phyloP scores from a whole-genome alignment of 1,140 invertebrate genomes.

The Drosophila kikkawai region DNA sequence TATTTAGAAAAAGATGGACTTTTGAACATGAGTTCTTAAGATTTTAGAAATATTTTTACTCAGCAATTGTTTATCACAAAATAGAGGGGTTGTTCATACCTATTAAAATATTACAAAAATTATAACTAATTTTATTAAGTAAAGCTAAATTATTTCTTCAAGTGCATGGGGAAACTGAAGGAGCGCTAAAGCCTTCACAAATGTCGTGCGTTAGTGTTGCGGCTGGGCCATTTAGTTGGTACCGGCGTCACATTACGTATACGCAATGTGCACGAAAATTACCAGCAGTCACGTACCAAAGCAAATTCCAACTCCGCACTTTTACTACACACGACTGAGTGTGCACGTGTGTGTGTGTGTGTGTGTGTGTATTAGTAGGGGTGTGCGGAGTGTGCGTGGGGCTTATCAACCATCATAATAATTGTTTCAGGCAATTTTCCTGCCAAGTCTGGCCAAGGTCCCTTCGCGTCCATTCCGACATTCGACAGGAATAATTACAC shows the following conservation, averaged over 20 bases:
- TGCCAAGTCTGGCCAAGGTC: constrained; percentile 35
- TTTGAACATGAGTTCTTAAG: too few relatives aligned
- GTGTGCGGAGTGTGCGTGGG: constrained; percentile 26
- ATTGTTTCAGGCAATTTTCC: constrained; percentile 52
- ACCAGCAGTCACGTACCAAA: constrained; percentile 44
- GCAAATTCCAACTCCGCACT: constrained; percentile 45
- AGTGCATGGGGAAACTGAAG: constrained; percentile 3
- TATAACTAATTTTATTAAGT: too few relatives aligned
- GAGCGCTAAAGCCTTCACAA: constrained; percentile 35
- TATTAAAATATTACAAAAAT: too few relatives aligned
- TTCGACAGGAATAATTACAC: constrained; percentile 55
- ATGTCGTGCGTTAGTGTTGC: constrained; percentile 43
- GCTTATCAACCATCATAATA: constrained; percentile 57
- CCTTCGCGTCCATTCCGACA: constrained; percentile 42
- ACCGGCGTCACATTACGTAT: constrained; percentile 54
- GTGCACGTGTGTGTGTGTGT: constrained; percentile 23
- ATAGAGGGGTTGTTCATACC: too few relatives aligned
- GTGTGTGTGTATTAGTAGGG: background rate
- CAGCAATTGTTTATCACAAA: too few relatives aligned
- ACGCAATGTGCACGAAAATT: constrained; percentile 57
- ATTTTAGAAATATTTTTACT: too few relatives aligned
- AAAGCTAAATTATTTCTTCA: background rate
- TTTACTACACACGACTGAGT: constrained; percentile 47
- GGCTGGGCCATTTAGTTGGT: constrained; percentile 54
- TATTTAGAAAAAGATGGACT: too few relatives aligned